Percentiles rank a stretch among this genome's conserved stretches.
Evolutionary conservation across 2,113 vertebrate species (phyloP).

Genomic region (Toxotes jaculatrix): DNA sequence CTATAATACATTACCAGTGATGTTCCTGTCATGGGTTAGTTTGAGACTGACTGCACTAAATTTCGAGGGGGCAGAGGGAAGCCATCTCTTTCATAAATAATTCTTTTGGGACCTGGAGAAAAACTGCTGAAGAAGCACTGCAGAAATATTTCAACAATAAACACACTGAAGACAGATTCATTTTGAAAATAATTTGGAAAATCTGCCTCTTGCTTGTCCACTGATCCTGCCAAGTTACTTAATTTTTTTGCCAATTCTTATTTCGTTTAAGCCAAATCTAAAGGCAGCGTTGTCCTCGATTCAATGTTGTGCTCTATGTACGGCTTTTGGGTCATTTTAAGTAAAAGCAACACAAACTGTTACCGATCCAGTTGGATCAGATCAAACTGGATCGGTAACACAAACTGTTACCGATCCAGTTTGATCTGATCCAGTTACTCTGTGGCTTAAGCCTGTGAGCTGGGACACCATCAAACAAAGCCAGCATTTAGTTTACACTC

Average conservation of each 20-base stretch:
- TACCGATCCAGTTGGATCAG: slow-evolving; percentile 58
- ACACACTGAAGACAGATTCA: slow-evolving; percentile 19
- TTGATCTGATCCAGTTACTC: slow-evolving; percentile 60
- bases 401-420: slow-evolving; percentile 40
- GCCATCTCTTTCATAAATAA: slow-evolving; percentile 62
- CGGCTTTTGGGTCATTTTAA: slow-evolving; percentile 11
- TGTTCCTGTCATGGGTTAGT: slow-evolving; percentile 68
- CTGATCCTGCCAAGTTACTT: slow-evolving; percentile 23
- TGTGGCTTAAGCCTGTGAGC: slow-evolving; percentile 27
- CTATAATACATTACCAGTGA: slow-evolving; percentile 70
- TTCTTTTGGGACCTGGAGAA: slow-evolving; percentile 40
- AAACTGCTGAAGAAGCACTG: slow-evolving; percentile 43
- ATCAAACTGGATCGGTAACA: no score
- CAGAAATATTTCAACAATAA: slow-evolving; percentile 37
- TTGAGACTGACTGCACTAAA: slow-evolving; percentile 58
- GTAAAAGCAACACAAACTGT: slow-evolving; percentile 34
- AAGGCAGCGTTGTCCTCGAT: slow-evolving; percentile 32
- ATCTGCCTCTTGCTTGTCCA: slow-evolving; percentile 19
- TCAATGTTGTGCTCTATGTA: slow-evolving; percentile 1
- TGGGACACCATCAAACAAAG: slow-evolving; percentile 45
- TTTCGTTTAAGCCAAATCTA: slow-evolving; percentile 24
- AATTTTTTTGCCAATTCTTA: slow-evolving; percentile 35
- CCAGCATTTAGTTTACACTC: slow-evolving; percentile 66
- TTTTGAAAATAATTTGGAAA: slow-evolving; percentile 30
- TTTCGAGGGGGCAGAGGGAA: slow-evolving; percentile 52